Base-by-base conservation (phyloP, 2,797 vertebrate species). In the Muscicapa striata region DNA sequence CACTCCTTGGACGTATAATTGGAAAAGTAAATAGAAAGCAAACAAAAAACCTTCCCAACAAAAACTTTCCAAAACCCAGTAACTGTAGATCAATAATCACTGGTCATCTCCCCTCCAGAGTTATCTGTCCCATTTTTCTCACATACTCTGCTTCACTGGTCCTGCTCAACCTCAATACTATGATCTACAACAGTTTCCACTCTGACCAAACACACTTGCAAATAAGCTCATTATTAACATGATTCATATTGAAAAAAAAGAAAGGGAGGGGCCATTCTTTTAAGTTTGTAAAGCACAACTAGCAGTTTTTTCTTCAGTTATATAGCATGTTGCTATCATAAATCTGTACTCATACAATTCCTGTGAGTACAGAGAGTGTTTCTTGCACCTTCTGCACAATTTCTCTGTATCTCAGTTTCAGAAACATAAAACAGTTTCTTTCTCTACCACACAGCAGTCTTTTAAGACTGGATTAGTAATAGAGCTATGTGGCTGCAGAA, bases 131-230 rank as follows among this genome's bases (percentile, higher is more conserved):
- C 23, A 21, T 62, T 73, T 78, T 84, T 46, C 48, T 55, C 43
- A 7, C 0, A 0, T 24, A 32, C 57, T 38, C n/a, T 48, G 40
- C 79, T 62, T 17, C 57, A 21, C 27, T 4, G 3, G 8, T 40
- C 49, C 62, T 27, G 26, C 34, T 75, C 21, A 34, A 27, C 46
- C 52, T 52, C 55, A 59, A 8, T 4, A 72, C 22, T 29, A 4
- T 3, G 4, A 38, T 64, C 36, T 52, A 22, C 21, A 63, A 45
- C 9, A 55, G 55, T 12, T 72, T 32, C 54, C 40, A 38, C 68
- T 63, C 64, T 41, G 38, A 73, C 5, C 12, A 87, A 43, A 77
- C 26, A 63, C 15, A 21, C 46, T 64, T 45, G 16, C 12, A 85
- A 77, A 34, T 5, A 5, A 72, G 16, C 61, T 68, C 54, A 49